These are phyloP conservation scores for Drosophila tsacasi DNA, from an alignment of 1,140 invertebrate genomes.

Conservation along the genomic window DNA sequence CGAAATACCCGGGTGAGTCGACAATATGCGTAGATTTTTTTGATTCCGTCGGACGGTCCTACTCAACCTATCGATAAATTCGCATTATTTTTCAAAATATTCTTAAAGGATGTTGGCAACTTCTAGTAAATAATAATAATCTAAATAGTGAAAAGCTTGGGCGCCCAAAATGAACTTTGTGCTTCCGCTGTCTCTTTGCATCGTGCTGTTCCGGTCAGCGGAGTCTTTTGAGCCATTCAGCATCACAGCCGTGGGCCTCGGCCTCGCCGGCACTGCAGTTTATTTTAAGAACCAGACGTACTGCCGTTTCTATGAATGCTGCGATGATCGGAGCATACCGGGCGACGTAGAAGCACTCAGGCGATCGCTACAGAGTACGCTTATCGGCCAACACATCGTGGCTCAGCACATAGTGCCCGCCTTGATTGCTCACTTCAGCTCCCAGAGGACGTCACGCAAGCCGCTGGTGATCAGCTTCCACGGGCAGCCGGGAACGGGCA, in stretches of 20 bases:
- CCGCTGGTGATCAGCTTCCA: slow-evolving; percentile 92
- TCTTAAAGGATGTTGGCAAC: background rate
- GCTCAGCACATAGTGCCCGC: slow-evolving; percentile 85
- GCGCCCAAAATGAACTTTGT: background rate
- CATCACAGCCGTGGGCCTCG: slow-evolving; percentile 28
- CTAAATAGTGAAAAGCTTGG: background rate
- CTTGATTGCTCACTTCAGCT: slow-evolving; percentile 86
- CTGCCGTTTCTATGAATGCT: slow-evolving; percentile 85
- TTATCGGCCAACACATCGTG: slow-evolving; percentile 90
- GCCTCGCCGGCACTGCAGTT: background rate
- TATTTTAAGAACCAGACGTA: slow-evolving; percentile 38
- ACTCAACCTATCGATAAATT: background rate
- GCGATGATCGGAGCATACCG: slow-evolving; percentile 84
- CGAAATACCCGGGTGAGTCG: background rate
- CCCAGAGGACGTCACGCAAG: slow-evolving; percentile 86
- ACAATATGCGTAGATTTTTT: background rate
- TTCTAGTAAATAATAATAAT: background rate
- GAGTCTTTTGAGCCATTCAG: slow-evolving; percentile 47
- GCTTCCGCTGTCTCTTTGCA: background rate
- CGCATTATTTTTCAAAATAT: background rate
- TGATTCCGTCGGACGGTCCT: background rate
- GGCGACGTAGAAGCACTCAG: slow-evolving; percentile 58
- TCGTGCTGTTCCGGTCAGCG: background rate
- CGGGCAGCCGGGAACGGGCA: slow-evolving; percentile 93
- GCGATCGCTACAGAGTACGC: slow-evolving; percentile 13